These are phyloP conservation scores for Rhyacophila evoluta DNA, from an alignment of 2,888 invertebrate genomes.

Conservation along the genomic window DNA sequence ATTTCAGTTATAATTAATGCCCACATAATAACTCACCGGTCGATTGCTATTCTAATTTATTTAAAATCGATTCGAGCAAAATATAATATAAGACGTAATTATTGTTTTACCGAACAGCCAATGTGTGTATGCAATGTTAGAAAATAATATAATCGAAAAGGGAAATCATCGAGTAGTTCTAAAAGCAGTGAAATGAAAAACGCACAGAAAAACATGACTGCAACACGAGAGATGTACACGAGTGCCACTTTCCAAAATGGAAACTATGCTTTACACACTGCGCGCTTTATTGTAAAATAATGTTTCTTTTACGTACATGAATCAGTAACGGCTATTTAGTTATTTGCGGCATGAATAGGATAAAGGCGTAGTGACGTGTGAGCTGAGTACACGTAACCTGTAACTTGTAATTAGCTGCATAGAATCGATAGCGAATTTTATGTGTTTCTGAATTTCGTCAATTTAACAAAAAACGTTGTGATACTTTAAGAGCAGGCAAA, in stretches of 20 bases:
- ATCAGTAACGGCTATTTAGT: neutral
- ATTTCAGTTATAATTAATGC: neutral
- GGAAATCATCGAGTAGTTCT: neutral
- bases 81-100: neutral
- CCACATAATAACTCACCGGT: neutral
- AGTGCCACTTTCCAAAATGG: constrained; percentile 22
- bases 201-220: neutral
- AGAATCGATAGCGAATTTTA: too few relatives aligned
- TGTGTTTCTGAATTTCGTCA: too few relatives aligned
- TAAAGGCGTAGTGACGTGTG: too few relatives aligned
- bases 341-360: neutral
- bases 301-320: neutral
- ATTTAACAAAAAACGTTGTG: too few relatives aligned
- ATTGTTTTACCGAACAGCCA: neutral
- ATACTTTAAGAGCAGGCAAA: too few relatives aligned
- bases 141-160: neutral
- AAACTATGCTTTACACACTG: neutral
- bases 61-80: neutral
- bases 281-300: neutral
- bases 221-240: neutral
- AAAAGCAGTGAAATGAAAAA: constrained; percentile 10
- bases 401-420: too few relatives aligned
- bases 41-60: neutral
- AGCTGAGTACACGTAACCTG: too few relatives aligned
- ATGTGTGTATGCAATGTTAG: neutral